Evolutionary conservation across 2,888 invertebrate species (phyloP).

Genomic region (Acholoe squamosa): DNA sequence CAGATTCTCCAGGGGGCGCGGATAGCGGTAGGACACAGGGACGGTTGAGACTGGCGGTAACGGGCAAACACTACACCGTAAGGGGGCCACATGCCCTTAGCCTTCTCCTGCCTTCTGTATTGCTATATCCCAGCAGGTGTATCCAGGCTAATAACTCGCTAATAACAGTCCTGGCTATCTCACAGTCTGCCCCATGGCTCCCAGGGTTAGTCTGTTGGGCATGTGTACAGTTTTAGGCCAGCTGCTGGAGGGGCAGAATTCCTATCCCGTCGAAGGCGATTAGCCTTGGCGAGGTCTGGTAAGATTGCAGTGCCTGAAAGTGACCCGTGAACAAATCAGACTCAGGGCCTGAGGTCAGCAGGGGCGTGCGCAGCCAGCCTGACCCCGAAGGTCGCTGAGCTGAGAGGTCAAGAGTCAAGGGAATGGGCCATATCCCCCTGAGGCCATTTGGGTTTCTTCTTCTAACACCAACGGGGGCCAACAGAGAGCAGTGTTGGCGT

Average conservation of each 20-base stretch:
- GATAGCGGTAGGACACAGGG: background rate
- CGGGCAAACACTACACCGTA: background rate
- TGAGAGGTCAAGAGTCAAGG: constrained; percentile 18
- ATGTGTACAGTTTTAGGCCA: background rate
- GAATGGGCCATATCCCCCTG: background rate
- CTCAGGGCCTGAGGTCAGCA: constrained; percentile 8
- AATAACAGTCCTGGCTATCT: too few species aligned
- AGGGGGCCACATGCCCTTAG: background rate
- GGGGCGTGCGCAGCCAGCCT: background rate
- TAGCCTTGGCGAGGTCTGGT: background rate
- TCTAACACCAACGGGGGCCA: background rate
- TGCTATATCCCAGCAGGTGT: background rate
- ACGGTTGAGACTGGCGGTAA: background rate
- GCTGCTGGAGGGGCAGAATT: background rate
- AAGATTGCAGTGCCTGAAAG: background rate
- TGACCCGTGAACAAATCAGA: constrained; percentile 11
- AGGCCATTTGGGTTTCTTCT: background rate
- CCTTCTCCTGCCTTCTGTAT: background rate
- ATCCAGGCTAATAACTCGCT: background rate
- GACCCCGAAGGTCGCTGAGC: background rate
- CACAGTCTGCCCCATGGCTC: background rate
- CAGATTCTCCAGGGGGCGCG: constrained; percentile 1
- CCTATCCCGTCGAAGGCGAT: background rate
- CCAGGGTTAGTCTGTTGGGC: background rate
- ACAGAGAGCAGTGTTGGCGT: background rate